Evolutionary conservation across 2,888 invertebrate genomes (phyloP), one percentile per base, ranked within the genome.

Genomic region (Ectemnius cavifrons): DNA sequence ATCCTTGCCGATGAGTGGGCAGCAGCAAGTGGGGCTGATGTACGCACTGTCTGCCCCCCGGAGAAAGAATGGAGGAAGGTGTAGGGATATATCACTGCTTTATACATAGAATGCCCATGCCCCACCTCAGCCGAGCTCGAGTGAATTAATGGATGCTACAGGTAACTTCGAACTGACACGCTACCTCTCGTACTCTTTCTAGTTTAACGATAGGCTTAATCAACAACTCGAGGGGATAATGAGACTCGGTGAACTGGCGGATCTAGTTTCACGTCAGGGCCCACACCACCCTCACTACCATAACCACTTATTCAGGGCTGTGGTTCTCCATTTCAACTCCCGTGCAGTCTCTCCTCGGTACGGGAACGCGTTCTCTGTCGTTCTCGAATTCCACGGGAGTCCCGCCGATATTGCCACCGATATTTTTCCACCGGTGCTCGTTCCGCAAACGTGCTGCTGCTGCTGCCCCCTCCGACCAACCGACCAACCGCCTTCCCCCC

Each of bases 151-250:
- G 47, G 65, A 52, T 27, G 52, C 37, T 52, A 59, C 60, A 63
- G 59, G 59, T 68, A 63, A 75, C 77, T 59, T 63, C 75, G 56
- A 74, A 75, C 70, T 66, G 80, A 77, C 79, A 69, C 76, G 80
- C 78, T 80, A 82, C 82, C 80, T 82, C 80, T 67, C 61, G 70
- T 68, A 71, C 56, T 67, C 68, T 46, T 57, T 78, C 73, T 71
- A 70, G 71, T 79, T 69, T 76, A 75, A 78, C 66, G 64, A 68
- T 78, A 73, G 68, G 67, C 49, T 71, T 77, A 71, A 63, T 63
- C 52, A 16, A 52, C 52, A 6, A 70, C 66, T 68, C 47, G 72
- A 56, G 37, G 8, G 37, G 63, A 68, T 69, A 75, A 78, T 28
- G 63, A 64, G 28, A 65, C 37, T 52, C 60, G 14, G 3, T 23